Percentiles rank a stretch among this genome's conserved stretches.
These are phyloP conservation scores for Pitta sordida DNA, from an alignment of 2,113 vertebrate genomes.

Conservation along the genomic window DNA sequence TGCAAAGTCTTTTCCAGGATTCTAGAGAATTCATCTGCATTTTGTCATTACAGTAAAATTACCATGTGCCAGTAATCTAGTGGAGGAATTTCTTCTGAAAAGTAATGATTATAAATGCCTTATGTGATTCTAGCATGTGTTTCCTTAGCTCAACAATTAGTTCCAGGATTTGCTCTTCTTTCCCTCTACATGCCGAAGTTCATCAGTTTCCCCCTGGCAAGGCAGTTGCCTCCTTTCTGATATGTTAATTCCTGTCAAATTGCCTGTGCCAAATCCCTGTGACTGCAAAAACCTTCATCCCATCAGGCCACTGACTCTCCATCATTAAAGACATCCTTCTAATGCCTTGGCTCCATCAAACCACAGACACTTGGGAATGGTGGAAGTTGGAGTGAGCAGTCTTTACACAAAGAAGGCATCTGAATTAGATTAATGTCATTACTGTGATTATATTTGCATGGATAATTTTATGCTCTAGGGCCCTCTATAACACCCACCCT, in stretches of 20 bases:
- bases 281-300: not conserved
- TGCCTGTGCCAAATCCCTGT: not conserved
- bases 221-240: not conserved
- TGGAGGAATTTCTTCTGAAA: conserved; percentile 5
- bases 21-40: conserved; percentile 9
- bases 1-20: not conserved
- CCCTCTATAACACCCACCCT: not conserved
- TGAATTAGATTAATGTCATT: not conserved
- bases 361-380: not conserved
- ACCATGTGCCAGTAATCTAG: not conserved
- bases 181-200: not conserved
- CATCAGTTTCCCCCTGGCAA: not conserved
- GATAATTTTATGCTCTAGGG: not conserved
- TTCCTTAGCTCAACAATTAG: not conserved
- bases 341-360: not conserved
- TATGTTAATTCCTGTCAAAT: not conserved
- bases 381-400: not conserved
- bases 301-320: not conserved
- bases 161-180: not conserved
- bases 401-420: not conserved
- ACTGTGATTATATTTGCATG: not conserved
- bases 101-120: not conserved
- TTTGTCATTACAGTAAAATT: not conserved
- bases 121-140: not conserved
- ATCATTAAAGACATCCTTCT: not conserved